Base-by-base conservation (phyloP, 2,797 vertebrate genomes). In the Mus caroli region DNA sequence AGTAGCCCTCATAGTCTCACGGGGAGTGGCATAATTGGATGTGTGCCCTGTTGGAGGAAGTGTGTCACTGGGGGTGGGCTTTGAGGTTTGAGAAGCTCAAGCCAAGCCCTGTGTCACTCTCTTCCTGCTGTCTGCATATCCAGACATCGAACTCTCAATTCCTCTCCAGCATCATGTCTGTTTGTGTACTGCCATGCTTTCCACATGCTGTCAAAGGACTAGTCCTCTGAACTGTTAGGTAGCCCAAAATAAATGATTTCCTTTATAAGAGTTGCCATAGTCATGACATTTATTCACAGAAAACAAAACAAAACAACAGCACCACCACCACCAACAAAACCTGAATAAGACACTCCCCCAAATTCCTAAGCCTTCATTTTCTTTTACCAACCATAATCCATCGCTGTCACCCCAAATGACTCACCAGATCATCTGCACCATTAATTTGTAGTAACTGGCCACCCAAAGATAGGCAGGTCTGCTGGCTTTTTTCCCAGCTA, bases 361-460 rank as follows among this genome's bases (percentile, higher is more conserved):
- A 75, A 22, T 0, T 3, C 26, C 34, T 54, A 96, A 69, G 62
- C 14, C 56, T 40, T 83, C 11, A 62, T 54, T 93, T 50, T 77
- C 26, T 60, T 12, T 46, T 64, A 13, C 75, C 14, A 83, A 22
- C 19, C 43, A 19, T 26, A 43, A 15, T 56, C 52, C 19, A 89
- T 15, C 13, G 6, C n/a, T 1, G 9, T 40, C 22, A 58, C 6
- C 43, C n/a, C 31, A 14, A 37, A 67, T 73, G 56, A 97, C 98
- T 98, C 97, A 98, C 97, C 97, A 98, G 96, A 46, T 98, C 96
- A 24, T 95, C 67, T 91, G 93, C 94, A 87, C 58, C 98, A 77
- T 97, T 97, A 95, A 97, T 98, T 96, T 95, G 98, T 94, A 98
- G 95, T 95, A 98, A 84, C 22, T 95, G 96, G 85, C 97, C 97